Evolutionary conservation across 2,888 invertebrate genomes (phyloP), one percentile per base, ranked within the genome.

Genomic region (Platerodrilus igneus): DNA sequence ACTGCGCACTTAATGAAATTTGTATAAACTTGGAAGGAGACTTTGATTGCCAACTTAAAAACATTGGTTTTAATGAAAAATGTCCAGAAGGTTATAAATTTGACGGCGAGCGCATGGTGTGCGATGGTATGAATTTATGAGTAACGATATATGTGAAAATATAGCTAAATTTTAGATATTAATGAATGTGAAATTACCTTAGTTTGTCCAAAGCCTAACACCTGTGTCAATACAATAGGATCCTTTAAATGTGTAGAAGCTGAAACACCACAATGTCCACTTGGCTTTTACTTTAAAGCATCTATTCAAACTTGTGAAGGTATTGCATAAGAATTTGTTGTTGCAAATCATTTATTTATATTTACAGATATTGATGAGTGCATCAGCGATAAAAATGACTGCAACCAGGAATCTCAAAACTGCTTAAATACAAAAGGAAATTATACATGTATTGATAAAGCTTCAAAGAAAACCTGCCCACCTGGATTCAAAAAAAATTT

Each of bases 311-410:
- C 57, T 26, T 68, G 68, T 41, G 53, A 60, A 37, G 63, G 64
- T 64, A 43, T 20, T n/a, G 11, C 11, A 29, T 13, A 27, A 1
- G n/a, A n/a, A 15, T 20, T 19, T 20, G 2, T 14, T 2, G 18
- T 13, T 14, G 10, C 2, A 14, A 20, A n/a, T 13, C n/a, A 28
- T 23, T 25, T 8, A 23, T 29, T 11, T 32, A 18, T 15, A 15
- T 2, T 4, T 13, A 14, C 14, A 84, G 86, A 87, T 60, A 80
- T 86, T 39, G 81, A 87, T 55, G 86, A 87, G 55, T 87, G 86
- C 49, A 67, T 73, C 0, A 76, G 77, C 48, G 75, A 73, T 1
- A 58, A 72, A 21, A 77, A 84, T 55, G 78, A 78, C 56, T 86
- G 86, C 59, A 76, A 78, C 56, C 72, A 73, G 3, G 70, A 76